Evolutionary conservation across 1,140 invertebrate genomes (phyloP), one percentile per base, ranked within the genome.

Genomic region (Diachasma alloeum): DNA sequence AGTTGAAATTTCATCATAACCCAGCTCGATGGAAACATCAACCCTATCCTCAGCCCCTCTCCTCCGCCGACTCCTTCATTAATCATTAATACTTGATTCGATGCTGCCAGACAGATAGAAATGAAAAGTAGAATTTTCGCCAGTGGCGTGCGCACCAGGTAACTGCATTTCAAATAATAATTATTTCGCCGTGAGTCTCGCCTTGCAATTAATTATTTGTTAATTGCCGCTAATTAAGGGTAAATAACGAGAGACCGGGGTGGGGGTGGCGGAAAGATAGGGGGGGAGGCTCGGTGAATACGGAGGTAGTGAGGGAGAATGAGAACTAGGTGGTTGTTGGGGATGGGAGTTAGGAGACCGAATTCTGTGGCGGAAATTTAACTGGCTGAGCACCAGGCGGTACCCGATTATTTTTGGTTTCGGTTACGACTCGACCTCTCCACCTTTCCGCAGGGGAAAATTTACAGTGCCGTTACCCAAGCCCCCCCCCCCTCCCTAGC

Each of bases 331-430:
- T 74, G 59, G 75, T 22, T 19, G 42, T 44, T 59, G 75, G 74
- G 75, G 39, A 77, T 75, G 72, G 77, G 67, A 82, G 76, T 76
- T 75, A 81, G 77, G 77, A 81, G 80, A 81, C 78, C 74, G 77
- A 79, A 72, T 81, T 77, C 78, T 74, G 73, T 75, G 80, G 77
- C 73, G 80, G 82, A 87, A 86, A 88, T 88, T 88, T 87, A 88
- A 77, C 75, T 83, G 82, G 80, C 73, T 68, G 81, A 85, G 79
- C 83, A 87, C 83, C 85, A 86, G 86, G 85, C 84, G 85, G 83
- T 78, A 82, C 81, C 81, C 86, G 86, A 88, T 88, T 88, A 88
- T 88, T 87, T 88, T 87, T 87, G 85, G 86, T 87, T 88, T 87
- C 85, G 83, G 83, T 75, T 72, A 79, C 83, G 80, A 80, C 78